These are phyloP conservation scores for Aulostomus chinensis DNA, from an alignment of 2,797 vertebrate species.

Conservation along the genomic window DNA sequence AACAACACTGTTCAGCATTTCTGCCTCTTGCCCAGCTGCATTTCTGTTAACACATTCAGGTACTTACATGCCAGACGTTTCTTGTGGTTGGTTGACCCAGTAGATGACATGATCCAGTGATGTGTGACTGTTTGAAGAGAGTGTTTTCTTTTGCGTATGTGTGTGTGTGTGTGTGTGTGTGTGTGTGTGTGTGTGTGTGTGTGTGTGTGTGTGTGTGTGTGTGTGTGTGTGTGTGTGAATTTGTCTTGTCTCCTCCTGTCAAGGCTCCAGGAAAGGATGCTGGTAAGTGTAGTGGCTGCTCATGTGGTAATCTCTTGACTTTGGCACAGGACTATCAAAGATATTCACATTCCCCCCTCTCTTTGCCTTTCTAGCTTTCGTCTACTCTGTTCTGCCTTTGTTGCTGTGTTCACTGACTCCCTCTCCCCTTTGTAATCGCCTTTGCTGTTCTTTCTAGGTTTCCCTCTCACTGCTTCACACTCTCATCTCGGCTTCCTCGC, in stretches of 20 bases:
- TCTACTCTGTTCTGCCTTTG: no score
- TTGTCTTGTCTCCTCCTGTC: conserved; percentile 51
- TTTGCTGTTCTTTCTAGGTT: conserved; percentile 61
- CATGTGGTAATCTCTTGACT: conserved; percentile 60
- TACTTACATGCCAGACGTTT: conserved; percentile 76
- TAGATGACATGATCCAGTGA: conserved; percentile 71
- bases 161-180: conserved; percentile 22
- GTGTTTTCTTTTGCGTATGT: conserved; percentile 31
- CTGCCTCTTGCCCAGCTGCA: neutral
- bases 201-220: conserved; percentile 22
- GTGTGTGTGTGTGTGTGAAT: conserved; percentile 21
- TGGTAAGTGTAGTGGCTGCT: conserved; percentile 41
- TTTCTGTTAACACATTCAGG: conserved; percentile 7
- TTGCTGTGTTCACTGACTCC: conserved; percentile 33
- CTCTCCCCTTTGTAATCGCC: conserved; percentile 42
- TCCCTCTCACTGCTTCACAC: conserved; percentile 63
- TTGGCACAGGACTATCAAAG: conserved; percentile 22
- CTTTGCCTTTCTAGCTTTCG: no score
- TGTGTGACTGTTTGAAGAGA: conserved; percentile 23
- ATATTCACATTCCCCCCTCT: conserved; percentile 17
- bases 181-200: conserved; percentile 22
- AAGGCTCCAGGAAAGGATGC: conserved; percentile 63
- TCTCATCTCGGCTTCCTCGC: conserved; percentile 54
- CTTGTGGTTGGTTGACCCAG: conserved; percentile 73
- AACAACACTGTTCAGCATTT: neutral